Percentiles rank a stretch among this genome's conserved stretches.
phyloP scores from a whole-genome alignment of 1,140 invertebrate genomes.

The Elysia chlorotica region DNA sequence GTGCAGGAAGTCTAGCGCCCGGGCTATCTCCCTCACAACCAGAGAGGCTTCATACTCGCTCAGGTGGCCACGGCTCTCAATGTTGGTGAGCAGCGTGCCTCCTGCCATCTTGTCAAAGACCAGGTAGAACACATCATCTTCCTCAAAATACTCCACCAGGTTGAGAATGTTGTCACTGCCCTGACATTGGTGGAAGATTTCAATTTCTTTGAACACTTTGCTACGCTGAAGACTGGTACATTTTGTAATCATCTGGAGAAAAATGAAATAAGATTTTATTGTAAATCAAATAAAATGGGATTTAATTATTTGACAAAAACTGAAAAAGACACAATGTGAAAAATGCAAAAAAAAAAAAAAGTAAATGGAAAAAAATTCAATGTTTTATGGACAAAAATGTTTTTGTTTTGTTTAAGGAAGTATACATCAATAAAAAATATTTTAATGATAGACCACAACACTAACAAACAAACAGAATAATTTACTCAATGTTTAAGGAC shows the following conservation, averaged over 20 bases:
- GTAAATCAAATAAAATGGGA: neutral
- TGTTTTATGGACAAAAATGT: neutral
- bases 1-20: conserved; percentile 90
- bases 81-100: conserved; percentile 82
- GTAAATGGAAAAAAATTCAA: neutral
- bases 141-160: conserved; percentile 96
- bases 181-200: conserved; percentile 97
- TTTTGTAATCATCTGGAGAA: conserved; percentile 84
- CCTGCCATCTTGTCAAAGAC: conserved; percentile 98
- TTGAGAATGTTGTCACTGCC: conserved; percentile 97
- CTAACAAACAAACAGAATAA: neutral
- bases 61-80: conserved; percentile 90
- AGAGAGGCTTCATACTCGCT: conserved; percentile 93
- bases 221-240: conserved; percentile 88
- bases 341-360: neutral
- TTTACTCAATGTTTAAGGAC: neutral
- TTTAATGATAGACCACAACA: too few species aligned
- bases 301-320: neutral
- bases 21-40: conserved; percentile 92
- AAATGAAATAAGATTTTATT: conserved; percentile 16
- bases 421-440: too few species aligned
- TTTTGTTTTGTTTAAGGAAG: neutral
- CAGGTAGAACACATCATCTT: conserved; percentile 91
- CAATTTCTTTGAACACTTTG: conserved; percentile 96
- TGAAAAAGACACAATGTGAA: neutral